phyloP scores from a whole-genome alignment of 2,888 invertebrate species.

The Volucella zonaria region DNA sequence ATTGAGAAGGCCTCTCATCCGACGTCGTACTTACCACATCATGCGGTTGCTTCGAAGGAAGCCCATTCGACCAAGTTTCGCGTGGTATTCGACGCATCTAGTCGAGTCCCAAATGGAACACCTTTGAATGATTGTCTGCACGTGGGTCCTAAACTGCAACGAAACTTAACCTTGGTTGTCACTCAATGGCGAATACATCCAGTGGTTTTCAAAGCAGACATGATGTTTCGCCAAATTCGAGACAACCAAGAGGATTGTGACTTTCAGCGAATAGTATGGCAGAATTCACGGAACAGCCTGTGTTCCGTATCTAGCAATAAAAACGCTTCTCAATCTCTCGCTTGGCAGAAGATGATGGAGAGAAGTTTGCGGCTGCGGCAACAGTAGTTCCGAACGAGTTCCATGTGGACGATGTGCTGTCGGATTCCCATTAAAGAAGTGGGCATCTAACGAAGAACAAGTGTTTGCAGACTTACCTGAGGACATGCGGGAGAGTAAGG shows the following conservation, averaged over 20 bases:
- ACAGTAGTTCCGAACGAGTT: too few species aligned
- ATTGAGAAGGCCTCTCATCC: background rate
- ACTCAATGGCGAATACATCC: constrained; percentile 12
- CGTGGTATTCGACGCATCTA: constrained; percentile 2
- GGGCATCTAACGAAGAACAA: background rate
- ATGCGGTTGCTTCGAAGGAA: constrained; percentile 14
- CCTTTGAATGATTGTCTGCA: constrained; percentile 19
- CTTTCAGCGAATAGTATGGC: too few species aligned
- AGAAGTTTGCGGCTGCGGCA: too few species aligned
- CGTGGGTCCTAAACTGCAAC: constrained; percentile 20
- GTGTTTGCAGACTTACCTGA: background rate
- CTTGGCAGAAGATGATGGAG: too few species aligned
- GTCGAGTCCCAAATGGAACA: constrained; percentile 3
- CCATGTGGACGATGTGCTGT: too few species aligned
- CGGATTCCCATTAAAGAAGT: too few species aligned
- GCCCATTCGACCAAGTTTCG: constrained; percentile 6
- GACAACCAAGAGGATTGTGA: too few species aligned
- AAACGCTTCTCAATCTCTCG: too few species aligned
- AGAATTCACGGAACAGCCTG: too few species aligned
- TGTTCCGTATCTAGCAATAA: too few species aligned
- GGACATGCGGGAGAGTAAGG: background rate
- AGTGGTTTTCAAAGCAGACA: constrained; percentile 19
- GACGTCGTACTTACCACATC: constrained; percentile 7
- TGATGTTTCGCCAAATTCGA: constrained; percentile 25
- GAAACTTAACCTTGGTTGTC: constrained; percentile 9